phyloP scores from a whole-genome alignment of 2,888 invertebrate species.

The Hymenopus coronatus region DNA sequence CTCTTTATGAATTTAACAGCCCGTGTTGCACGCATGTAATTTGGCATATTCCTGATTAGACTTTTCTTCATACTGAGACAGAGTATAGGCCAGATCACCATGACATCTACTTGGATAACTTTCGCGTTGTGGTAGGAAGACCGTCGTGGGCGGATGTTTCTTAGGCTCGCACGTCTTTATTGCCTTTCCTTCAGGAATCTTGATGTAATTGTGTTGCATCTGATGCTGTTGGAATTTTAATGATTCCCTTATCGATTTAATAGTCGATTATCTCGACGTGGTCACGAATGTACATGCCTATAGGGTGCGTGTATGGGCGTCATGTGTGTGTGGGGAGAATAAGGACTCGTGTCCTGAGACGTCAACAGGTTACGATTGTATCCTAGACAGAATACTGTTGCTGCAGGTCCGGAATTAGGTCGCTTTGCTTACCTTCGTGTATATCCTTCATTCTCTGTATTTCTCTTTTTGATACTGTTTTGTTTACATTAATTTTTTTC shows the following conservation, averaged over 20 bases:
- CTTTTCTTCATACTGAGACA: too few species aligned
- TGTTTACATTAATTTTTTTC: too few species aligned
- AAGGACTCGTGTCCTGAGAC: not conserved
- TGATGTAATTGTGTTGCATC: constrained; percentile 11
- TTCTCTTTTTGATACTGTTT: too few species aligned
- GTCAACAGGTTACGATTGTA: too few species aligned
- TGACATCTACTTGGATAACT: not conserved
- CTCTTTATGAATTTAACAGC: too few species aligned
- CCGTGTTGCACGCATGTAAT: too few species aligned
- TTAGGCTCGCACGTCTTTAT: not conserved
- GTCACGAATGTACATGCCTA: not conserved
- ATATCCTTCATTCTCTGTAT: not conserved
- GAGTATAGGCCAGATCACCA: not conserved
- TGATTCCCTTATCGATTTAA: constrained; percentile 6
- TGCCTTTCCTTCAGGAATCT: not conserved
- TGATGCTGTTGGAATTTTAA: not conserved
- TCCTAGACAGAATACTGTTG: not conserved
- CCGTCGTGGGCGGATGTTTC: not conserved
- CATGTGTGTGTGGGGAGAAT: not conserved
- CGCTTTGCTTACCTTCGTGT: not conserved
- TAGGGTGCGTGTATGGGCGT: not conserved
- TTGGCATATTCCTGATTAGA: too few species aligned
- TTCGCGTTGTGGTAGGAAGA: not conserved
- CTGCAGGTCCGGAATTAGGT: not conserved
- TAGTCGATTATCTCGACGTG: constrained; percentile 8